These are phyloP conservation scores for Drosophila mimetica DNA, from an alignment of 2,888 invertebrate genomes.

Conservation along the genomic window DNA sequence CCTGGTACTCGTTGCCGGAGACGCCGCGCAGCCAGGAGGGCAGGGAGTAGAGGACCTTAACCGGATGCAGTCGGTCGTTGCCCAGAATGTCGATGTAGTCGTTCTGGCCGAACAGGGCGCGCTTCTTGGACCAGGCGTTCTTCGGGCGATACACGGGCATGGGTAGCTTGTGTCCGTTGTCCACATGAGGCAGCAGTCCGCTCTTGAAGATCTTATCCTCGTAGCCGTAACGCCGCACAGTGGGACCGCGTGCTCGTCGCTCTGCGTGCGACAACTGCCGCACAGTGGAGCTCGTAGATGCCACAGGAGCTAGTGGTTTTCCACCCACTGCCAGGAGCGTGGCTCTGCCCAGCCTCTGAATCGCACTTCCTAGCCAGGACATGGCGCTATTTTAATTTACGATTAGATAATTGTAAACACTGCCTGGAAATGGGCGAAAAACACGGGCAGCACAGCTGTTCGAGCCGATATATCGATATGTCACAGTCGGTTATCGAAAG, in stretches of 20 bases:
- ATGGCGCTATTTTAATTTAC: slow-evolving; percentile 49
- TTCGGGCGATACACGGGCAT: slow-evolving; percentile 90
- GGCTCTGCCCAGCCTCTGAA: slow-evolving; percentile 54
- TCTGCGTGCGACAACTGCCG: slow-evolving; percentile 86
- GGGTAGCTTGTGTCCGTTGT: slow-evolving; percentile 86
- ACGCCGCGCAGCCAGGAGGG: slow-evolving; percentile 96
- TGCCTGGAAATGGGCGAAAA: slow-evolving; percentile 4
- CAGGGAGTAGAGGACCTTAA: slow-evolving; percentile 92
- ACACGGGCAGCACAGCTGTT: slow-evolving; percentile 24
- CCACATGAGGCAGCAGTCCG: slow-evolving; percentile 89
- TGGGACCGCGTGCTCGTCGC: slow-evolving; percentile 85
- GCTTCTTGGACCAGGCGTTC: slow-evolving; percentile 90
- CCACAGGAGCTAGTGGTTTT: slow-evolving; percentile 14
- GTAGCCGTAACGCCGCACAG: slow-evolving; percentile 88
- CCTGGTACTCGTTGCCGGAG: slow-evolving; percentile 93
- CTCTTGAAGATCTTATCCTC: slow-evolving; percentile 87
- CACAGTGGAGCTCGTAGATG: slow-evolving; percentile 84
- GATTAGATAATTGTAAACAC: slow-evolving; percentile 74
- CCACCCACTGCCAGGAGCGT: slow-evolving; percentile 18
- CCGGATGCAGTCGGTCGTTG: slow-evolving; percentile 92
- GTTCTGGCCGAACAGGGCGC: slow-evolving; percentile 96
- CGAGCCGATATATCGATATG: neutral
- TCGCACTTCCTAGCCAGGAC: slow-evolving; percentile 64
- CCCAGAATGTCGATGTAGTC: slow-evolving; percentile 99
- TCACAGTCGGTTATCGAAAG: slow-evolving; percentile 5